These are phyloP conservation scores for Melanostigma gelatinosum DNA, from an alignment of 2,113 vertebrate species.

Conservation along the genomic window DNA sequence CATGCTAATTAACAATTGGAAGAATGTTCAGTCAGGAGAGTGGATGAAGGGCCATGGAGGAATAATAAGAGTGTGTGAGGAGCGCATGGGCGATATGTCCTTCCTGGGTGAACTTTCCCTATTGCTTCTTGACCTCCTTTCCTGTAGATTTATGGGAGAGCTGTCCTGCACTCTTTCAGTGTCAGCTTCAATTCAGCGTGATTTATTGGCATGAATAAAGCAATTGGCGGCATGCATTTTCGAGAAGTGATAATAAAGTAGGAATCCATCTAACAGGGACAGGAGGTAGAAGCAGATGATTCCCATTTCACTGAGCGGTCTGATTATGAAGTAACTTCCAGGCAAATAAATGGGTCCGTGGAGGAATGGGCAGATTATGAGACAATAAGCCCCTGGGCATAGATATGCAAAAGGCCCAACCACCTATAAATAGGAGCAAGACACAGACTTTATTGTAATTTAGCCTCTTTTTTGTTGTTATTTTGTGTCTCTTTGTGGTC, in stretches of 20 bases:
- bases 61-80: slow-evolving; percentile 8
- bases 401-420: too few relatives aligned
- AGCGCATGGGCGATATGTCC: slow-evolving; percentile 7
- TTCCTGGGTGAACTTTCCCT: slow-evolving; percentile 32
- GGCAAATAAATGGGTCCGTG: background rate
- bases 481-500: too few relatives aligned
- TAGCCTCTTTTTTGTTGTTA: too few relatives aligned
- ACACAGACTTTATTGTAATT: too few relatives aligned
- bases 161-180: slow-evolving; percentile 31
- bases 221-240: slow-evolving; percentile 27
- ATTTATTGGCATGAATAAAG: slow-evolving; percentile 55
- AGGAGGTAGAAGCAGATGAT: background rate
- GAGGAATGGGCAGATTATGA: background rate
- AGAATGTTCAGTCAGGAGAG: background rate
- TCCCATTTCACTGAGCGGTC: background rate
- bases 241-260: slow-evolving; percentile 18
- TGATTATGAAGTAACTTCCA: background rate
- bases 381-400: too few relatives aligned
- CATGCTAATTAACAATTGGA: background rate
- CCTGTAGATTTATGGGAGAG: slow-evolving; percentile 45
- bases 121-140: slow-evolving; percentile 29
- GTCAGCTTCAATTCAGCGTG: slow-evolving; percentile 33
- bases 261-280: slow-evolving; percentile 19
- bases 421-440: background rate
- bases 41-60: background rate